phyloP scores from a whole-genome alignment of 1,140 invertebrate genomes.

The Lucilia cuprina region DNA sequence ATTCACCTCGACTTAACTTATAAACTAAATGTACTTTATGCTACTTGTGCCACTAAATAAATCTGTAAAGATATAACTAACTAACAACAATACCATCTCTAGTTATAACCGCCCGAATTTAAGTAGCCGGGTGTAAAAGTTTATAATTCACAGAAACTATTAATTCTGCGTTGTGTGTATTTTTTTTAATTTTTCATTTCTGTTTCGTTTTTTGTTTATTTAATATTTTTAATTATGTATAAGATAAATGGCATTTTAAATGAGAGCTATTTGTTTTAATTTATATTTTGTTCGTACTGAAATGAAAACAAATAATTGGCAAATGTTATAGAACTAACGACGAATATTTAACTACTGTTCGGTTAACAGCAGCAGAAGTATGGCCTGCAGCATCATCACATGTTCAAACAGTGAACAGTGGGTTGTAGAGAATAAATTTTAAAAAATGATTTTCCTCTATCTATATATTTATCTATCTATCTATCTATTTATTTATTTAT shows the following conservation, averaged over 20 bases:
- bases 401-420: not conserved
- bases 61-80: too few relatives aligned
- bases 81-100: too few relatives aligned
- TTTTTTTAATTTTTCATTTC: not conserved
- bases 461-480: too few relatives aligned
- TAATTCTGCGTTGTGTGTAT: not conserved
- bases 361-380: not conserved
- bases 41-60: not conserved
- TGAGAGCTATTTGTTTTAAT: not conserved
- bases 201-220: not conserved
- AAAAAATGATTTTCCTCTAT: too few relatives aligned
- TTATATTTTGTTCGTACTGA: not conserved
- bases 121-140: not conserved
- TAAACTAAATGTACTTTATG: not conserved
- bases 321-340: not conserved
- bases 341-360: not conserved
- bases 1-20: not conserved
- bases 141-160: not conserved
- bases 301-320: conserved; percentile 8
- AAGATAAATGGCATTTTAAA: not conserved
- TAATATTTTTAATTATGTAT: not conserved
- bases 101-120: not conserved
- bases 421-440: too few relatives aligned
- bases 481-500: too few relatives aligned
- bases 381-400: not conserved